These are phyloP conservation scores for Pelobates cultripes DNA, from an alignment of 2,797 vertebrate species.

Conservation along the genomic window DNA sequence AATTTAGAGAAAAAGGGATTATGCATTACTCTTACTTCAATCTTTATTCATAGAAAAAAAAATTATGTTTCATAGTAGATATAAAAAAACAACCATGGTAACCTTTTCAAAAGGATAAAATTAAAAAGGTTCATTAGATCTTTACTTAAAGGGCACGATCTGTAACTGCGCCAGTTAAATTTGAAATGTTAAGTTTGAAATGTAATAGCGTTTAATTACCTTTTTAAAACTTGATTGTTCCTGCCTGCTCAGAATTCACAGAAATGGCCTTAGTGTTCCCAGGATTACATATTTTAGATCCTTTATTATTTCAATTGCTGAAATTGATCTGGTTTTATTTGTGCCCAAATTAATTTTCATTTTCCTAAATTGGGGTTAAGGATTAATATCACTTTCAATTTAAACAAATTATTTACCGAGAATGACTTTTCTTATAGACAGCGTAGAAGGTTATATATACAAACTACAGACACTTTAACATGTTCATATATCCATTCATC, in stretches of 20 bases:
- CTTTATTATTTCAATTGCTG: not conserved
- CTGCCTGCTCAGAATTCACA: not conserved
- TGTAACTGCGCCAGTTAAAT: conserved; percentile 1
- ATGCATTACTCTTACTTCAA: no score
- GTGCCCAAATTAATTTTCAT: not conserved
- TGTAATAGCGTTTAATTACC: not conserved
- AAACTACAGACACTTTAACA: conserved; percentile 14
- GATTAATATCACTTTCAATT: conserved; percentile 8
- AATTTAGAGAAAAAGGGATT: no score
- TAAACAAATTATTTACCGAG: conserved; percentile 20
- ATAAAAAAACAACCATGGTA: not conserved
- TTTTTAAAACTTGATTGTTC: conserved; percentile 16
- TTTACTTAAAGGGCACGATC: conserved; percentile 17
- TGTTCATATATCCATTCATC: conserved; percentile 38
- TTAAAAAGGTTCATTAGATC: not conserved
- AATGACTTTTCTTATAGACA: conserved; percentile 1
- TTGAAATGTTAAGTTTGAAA: no score
- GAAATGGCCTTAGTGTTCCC: not conserved
- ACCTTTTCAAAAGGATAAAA: not conserved
- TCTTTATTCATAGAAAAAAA: no score
- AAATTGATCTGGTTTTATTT: not conserved
- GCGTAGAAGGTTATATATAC: conserved; percentile 13
- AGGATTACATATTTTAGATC: not conserved
- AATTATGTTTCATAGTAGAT: not conserved
- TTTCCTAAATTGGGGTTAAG: not conserved